These are phyloP conservation scores for Hydrolagus colliei DNA, from an alignment of 2,797 vertebrate genomes.

Conservation along the genomic window DNA sequence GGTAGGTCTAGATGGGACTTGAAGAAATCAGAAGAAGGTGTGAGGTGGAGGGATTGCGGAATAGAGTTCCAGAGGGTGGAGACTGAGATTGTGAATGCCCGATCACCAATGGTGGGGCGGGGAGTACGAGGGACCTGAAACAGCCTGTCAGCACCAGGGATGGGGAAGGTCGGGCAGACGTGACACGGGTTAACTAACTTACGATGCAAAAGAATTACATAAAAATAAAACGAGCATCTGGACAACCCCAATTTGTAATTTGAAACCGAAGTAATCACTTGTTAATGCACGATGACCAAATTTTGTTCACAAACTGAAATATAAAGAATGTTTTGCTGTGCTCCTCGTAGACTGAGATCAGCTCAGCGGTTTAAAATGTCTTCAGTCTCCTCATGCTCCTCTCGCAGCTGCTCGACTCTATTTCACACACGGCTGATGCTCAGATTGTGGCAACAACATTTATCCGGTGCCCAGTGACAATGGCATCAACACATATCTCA, in stretches of 20 bases:
- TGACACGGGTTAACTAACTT: not conserved
- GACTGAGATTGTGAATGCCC: too few relatives aligned
- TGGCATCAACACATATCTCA: not conserved
- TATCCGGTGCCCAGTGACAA: not conserved
- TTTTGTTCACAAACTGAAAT: not conserved
- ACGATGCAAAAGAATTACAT: not conserved
- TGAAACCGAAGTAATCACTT: not conserved
- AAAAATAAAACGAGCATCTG: not conserved
- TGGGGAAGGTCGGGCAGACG: not conserved
- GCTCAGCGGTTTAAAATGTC: not conserved
- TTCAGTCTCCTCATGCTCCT: not conserved
- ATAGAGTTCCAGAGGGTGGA: too few relatives aligned
- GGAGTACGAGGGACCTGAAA: too few relatives aligned
- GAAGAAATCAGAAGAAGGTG: too few relatives aligned
- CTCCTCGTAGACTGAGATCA: not conserved
- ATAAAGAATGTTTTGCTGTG: not conserved
- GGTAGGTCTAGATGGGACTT: too few relatives aligned
- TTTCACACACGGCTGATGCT: not conserved
- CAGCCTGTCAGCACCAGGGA: not conserved
- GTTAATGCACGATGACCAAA: not conserved
- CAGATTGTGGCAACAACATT: not conserved
- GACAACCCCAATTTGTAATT: not conserved
- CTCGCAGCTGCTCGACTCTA: not conserved
- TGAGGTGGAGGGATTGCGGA: too few relatives aligned
- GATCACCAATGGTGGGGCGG: too few relatives aligned